Percentiles rank a stretch among this genome's conserved stretches.
Evolutionary conservation across 2,888 invertebrate genomes (phyloP).

Genomic region (Harpalus rufipes): DNA sequence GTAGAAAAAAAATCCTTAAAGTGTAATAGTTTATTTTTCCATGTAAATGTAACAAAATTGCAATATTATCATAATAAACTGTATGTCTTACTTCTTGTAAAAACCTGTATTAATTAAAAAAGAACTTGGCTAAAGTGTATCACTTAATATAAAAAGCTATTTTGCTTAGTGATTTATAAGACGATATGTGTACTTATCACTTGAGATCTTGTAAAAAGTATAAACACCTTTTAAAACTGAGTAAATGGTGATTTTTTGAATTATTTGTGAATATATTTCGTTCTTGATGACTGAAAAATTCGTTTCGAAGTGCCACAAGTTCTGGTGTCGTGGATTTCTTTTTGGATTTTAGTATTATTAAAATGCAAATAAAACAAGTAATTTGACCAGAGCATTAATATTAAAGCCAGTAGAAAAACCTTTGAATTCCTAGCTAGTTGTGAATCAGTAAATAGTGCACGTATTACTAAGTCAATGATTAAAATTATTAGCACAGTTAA

Average conservation of each 20-base stretch:
- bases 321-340: constrained; percentile 13
- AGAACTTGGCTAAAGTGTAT: too few relatives aligned
- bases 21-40: too few relatives aligned
- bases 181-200: too few relatives aligned
- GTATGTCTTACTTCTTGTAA: too few relatives aligned
- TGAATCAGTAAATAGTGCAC: constrained; percentile 57
- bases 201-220: too few relatives aligned
- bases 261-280: neutral
- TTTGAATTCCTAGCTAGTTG: constrained; percentile 1
- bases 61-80: too few relatives aligned
- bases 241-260: neutral
- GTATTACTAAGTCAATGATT: constrained; percentile 59
- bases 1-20: too few relatives aligned
- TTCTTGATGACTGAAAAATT: neutral
- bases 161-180: too few relatives aligned
- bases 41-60: too few relatives aligned
- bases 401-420: constrained; percentile 12
- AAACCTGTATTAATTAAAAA: too few relatives aligned
- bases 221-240: too few relatives aligned
- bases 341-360: constrained; percentile 52
- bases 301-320: constrained; percentile 28
- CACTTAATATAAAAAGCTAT: too few relatives aligned
- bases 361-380: constrained; percentile 61
- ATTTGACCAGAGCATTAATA: constrained; percentile 47
- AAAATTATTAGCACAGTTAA: constrained; percentile 57